Evolutionary conservation across 2,797 vertebrate genomes (phyloP), one percentile per base, ranked within the genome.

Genomic region (Rhabdophis nuchalis): DNA sequence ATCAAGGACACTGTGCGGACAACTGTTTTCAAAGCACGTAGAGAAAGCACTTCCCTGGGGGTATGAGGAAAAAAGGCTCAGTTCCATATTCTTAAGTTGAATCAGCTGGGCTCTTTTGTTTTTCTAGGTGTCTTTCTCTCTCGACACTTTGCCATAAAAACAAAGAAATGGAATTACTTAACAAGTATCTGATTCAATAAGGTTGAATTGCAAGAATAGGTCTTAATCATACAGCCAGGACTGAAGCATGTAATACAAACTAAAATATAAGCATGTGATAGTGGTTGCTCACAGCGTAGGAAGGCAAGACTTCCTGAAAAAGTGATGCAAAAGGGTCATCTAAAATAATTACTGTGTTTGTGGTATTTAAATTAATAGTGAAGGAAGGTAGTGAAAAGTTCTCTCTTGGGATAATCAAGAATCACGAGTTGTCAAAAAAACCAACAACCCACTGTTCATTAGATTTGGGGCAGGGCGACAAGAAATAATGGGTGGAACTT

Each of bases 91-190:
- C 92, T 54, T 52, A 64, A n/a, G 36, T n/a, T 92, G 88, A 90
- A 82, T 86, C 46, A 41, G 53, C 50, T 68, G 23, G 0, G 52
- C 1, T 57, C 68, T 11, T 88, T 90, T 93, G 90, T 41, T 95
- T 93, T 93, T 32, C 41, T 93, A 93, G 86, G 53, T 92, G 46
- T 61, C 6, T 87, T 92, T 92, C n/a, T 89, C 85, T 94, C 72
- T 93, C 89, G 85, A 87, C 86, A 8, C 4, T 88, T 64, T 53
- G 16, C 56, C 3, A 36, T 25, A 41, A 20, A 64, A 86, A 27
- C 29, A 56, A 32, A 13, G 25, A 77, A 88, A 88, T 89, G 32
- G 14, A 68, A 41, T 89, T 18, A 32, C 60, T 92, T 56, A 46
- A 54, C 53, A 93, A 88, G 85, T 91, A 89, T 16, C 18, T 8